Base-by-base conservation (phyloP, 2,888 invertebrate species). In the Stenotaenia linearis region DNA sequence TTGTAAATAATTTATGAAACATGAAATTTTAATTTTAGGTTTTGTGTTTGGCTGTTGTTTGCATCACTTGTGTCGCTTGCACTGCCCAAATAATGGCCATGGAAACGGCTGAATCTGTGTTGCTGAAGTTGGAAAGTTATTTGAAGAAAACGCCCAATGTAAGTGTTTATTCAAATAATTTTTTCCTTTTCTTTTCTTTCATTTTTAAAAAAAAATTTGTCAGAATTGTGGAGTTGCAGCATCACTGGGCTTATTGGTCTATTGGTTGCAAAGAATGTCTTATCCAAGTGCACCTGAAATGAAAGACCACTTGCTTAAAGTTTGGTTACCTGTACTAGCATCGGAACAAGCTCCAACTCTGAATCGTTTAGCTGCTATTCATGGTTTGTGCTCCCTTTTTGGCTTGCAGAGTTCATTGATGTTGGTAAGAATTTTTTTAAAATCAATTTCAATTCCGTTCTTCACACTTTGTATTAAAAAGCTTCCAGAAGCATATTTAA, bases 351-450 rank as follows among this genome's bases (percentile, higher is more conserved):
- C 78, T 10, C 56, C 78, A 15, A 78, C 78, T 18, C 18, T 56
- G 21, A 18, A 50, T 28, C 25, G 78, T 21, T 78, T 78, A 56
- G 50, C 78, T 25, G 78, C 78, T 1, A 18, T 78, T 56, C 78
- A 78, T 56, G 78, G 78, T 25, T 78, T 78, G 56, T 78, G 78
- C 25, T 78, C 78, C 1, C 18, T 78, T 1, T 78, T 78, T 78
- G 78, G 78, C 7, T 3, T 78, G 35, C 78, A 78, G 18, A 78
- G 56, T 30, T 56, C 35, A 1, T 78, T 78, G 30, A 56, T 78
- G 30, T 30, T 56, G 56, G 78, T 78, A 78, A 18, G 75, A 25
- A n/a, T n/a, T n/a, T n/a, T n/a, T n/a, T n/a, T n/a, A n/a, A n/a
- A n/a, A n/a, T n/a, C n/a, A n/a, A n/a, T n/a, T n/a, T n/a, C n/a